A percentile compares a stretch with the other conserved stretches of the same genome.
phyloP scores from a whole-genome alignment of 2,888 invertebrate species.

The Cosmorhoe ocellata region DNA sequence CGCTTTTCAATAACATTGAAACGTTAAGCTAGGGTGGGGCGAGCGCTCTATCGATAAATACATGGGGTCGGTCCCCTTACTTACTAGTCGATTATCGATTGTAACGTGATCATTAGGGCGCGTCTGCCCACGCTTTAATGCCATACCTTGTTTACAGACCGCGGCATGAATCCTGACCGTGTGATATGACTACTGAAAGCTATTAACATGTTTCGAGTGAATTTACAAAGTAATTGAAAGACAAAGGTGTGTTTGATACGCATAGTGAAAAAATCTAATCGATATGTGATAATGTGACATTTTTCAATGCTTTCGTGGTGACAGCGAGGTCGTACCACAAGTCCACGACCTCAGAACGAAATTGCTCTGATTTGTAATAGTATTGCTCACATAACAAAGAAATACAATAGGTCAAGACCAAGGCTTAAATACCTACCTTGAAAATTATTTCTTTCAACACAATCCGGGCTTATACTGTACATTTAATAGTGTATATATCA shows the following conservation, averaged over 20 bases:
- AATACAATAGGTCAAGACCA: conserved; percentile 22
- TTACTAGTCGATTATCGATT: conserved; percentile 43
- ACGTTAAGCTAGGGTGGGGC: conserved; percentile 30
- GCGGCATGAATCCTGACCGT: conserved; percentile 36
- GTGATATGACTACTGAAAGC: conserved; percentile 30
- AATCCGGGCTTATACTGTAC: background rate
- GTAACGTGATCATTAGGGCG: conserved; percentile 49
- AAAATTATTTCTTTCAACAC: background rate
- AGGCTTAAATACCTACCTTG: conserved; percentile 15
- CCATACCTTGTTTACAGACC: conserved; percentile 42
- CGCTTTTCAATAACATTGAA: conserved; percentile 24
- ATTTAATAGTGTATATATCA: background rate
- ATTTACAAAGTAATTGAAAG: conserved; percentile 23
- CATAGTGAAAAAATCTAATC: conserved; percentile 3
- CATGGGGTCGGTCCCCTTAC: conserved; percentile 37
- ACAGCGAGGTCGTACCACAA: conserved; percentile 1
- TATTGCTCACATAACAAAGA: conserved; percentile 19
- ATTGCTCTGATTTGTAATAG: conserved; percentile 9
- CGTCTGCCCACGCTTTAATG: conserved; percentile 37
- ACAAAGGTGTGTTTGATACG: conserved; percentile 20
- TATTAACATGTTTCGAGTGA: conserved; percentile 34
- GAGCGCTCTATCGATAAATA: conserved; percentile 31
- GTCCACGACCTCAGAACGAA: conserved; percentile 17
- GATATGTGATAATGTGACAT: conserved; percentile 2
- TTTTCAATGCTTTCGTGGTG: background rate